Conservation (phyloP, 1,140 invertebrate genomes). For the Trachymyrmex cornetzi region DNA sequence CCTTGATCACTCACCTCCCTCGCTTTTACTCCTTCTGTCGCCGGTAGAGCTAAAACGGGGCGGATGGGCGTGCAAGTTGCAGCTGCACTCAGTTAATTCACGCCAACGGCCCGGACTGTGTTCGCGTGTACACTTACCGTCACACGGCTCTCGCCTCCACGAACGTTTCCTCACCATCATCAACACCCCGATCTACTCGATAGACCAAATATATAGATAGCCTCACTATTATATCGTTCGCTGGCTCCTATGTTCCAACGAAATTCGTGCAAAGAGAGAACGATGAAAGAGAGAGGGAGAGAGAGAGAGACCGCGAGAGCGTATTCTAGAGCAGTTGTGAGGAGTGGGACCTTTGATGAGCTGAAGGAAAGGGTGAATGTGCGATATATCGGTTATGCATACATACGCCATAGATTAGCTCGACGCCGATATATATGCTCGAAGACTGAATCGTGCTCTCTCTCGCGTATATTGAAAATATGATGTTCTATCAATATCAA, state of each 20-base stretch:
- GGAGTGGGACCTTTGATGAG: background rate
- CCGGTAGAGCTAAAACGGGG: constrained; percentile 49
- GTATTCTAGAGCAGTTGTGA: background rate
- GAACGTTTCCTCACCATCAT: constrained; percentile 15
- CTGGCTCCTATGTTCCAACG: background rate
- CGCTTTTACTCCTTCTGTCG: constrained; percentile 35
- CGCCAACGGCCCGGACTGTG: constrained; percentile 31
- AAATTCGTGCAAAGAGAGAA: constrained; percentile 17
- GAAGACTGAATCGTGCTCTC: constrained; percentile 57
- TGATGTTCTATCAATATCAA: constrained; percentile 76
- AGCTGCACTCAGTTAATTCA: constrained; percentile 72
- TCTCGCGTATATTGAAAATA: constrained; percentile 57
- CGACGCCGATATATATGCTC: constrained; percentile 63
- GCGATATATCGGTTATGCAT: constrained; percentile 53
- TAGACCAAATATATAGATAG: constrained; percentile 46
- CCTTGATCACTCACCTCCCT: constrained; percentile 56
- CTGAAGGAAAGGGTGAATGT: constrained; percentile 51
- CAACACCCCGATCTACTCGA: constrained; percentile 39
- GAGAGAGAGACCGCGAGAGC: background rate
- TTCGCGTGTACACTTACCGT: constrained; percentile 31
- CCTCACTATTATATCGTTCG: constrained; percentile 60
- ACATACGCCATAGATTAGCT: constrained; percentile 60
- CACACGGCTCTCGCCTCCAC: constrained; percentile 38
- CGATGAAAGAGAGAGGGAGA: too few relatives aligned
- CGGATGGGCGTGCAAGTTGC: constrained; percentile 47